A percentile compares a stretch with the other conserved stretches of the same genome.
These are phyloP conservation scores for Acanthacorydalis orientalis DNA, from an alignment of 2,888 invertebrate species.

Conservation along the genomic window DNA sequence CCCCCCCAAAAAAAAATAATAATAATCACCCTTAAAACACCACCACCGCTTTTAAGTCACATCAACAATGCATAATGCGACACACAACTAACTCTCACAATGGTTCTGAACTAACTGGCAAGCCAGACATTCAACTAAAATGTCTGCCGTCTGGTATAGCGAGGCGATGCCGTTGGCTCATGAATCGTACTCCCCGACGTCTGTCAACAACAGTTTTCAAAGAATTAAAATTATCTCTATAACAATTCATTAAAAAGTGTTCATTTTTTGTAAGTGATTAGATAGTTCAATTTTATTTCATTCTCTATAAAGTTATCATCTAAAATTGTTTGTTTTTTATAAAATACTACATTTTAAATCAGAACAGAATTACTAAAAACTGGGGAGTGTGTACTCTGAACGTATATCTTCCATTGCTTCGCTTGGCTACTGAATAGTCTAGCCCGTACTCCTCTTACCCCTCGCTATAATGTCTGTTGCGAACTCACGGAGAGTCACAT, in stretches of 20 bases:
- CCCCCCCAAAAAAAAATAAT: too few species aligned
- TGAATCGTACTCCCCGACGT: slow-evolving; percentile 26
- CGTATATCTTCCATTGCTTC: slow-evolving; percentile 37
- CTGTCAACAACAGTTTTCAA: background rate
- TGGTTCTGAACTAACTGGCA: slow-evolving; percentile 10
- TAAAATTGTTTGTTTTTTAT: background rate
- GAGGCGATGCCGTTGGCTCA: slow-evolving; percentile 24
- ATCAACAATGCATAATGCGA: slow-evolving; percentile 6
- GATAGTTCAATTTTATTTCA: background rate
- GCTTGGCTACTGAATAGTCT: slow-evolving; percentile 46
- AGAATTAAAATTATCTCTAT: background rate
- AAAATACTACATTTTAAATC: slow-evolving; percentile 21
- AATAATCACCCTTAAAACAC: slow-evolving; percentile 2
- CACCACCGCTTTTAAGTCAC: slow-evolving; percentile 10
- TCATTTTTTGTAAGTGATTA: too few species aligned
- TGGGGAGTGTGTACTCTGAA: slow-evolving; percentile 32
- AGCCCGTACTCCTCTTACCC: slow-evolving; percentile 25
- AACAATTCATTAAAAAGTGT: too few species aligned
- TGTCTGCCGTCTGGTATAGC: slow-evolving; percentile 26
- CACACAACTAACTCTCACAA: slow-evolving; percentile 18
- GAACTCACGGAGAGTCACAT: slow-evolving; percentile 37
- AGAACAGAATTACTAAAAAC: slow-evolving; percentile 17
- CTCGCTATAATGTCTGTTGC: slow-evolving; percentile 15
- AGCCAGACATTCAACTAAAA: slow-evolving; percentile 18
- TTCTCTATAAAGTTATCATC: background rate